Conservation (phyloP, 2,113 vertebrate genomes). For the Erinaceus europaeus region DNA sequence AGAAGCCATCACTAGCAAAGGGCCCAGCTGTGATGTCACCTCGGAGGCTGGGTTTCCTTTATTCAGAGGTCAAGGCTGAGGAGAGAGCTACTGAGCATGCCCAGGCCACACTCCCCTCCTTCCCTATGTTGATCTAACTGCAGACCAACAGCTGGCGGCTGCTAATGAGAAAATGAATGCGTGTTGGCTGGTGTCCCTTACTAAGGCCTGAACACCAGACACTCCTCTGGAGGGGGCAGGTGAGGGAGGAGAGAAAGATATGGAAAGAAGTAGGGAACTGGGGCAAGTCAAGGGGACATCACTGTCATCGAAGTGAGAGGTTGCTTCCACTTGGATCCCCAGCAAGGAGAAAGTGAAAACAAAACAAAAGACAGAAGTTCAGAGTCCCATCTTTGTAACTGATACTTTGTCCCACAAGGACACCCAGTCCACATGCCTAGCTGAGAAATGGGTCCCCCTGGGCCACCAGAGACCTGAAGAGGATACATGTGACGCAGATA, state of each 20-base stretch:
- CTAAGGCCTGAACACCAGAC: not conserved
- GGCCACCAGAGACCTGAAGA: not conserved
- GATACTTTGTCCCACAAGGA: not conserved
- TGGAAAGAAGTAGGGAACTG: not conserved
- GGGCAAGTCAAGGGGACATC: not conserved
- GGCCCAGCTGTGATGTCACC: slow-evolving; percentile 22
- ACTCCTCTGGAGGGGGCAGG: not conserved
- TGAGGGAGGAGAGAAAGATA: not conserved
- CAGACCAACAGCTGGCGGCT: not conserved
- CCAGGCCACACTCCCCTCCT: not conserved
- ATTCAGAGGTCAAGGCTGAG: slow-evolving; percentile 1
- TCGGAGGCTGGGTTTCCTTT: slow-evolving; percentile 15
- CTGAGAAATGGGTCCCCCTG: not conserved
- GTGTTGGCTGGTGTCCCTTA: not conserved
- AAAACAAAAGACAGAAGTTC: not conserved
- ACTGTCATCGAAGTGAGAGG: not conserved
- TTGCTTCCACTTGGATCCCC: not conserved
- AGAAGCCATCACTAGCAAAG: not conserved
- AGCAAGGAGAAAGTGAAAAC: not conserved
- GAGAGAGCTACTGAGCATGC: slow-evolving; percentile 7
- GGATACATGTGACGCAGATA: not conserved
- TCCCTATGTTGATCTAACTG: not conserved
- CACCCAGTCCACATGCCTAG: not conserved
- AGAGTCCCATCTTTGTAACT: not conserved
- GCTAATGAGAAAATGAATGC: slow-evolving; percentile 27